Percentiles rank a stretch among this genome's conserved stretches.
Conservation (phyloP, 2,797 vertebrate genomes). For the Arnoldichthys spilopterus region DNA sequence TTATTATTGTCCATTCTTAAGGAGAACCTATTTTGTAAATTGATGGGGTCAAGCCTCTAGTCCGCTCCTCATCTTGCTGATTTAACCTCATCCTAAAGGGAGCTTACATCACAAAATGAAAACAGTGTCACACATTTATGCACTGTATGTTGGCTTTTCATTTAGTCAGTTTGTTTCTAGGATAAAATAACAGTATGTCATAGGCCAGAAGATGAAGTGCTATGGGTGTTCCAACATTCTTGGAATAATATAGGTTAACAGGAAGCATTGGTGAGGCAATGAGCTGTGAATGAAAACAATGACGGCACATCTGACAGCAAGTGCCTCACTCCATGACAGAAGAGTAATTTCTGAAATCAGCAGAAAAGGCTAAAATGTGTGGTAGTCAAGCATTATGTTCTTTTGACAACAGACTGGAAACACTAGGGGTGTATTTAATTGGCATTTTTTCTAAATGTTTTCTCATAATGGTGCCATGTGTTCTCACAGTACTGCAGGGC, state of each 20-base stretch:
- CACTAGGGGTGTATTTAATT: slow-evolving; percentile 44
- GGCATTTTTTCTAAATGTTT: slow-evolving; percentile 37
- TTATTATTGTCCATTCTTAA: not conserved
- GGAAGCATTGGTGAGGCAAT: not conserved
- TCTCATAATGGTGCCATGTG: slow-evolving; percentile 42
- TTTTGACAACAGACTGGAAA: slow-evolving; percentile 39
- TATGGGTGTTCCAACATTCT: not conserved
- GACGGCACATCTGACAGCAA: slow-evolving; percentile 12
- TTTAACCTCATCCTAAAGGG: slow-evolving; percentile 40
- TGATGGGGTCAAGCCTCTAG: slow-evolving; percentile 35
- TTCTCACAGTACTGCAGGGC: slow-evolving; percentile 21
- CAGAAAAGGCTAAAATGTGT: slow-evolving; percentile 29
- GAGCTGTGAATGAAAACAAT: slow-evolving; percentile 10
- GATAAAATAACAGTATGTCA: slow-evolving; percentile 1
- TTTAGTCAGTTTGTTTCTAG: slow-evolving; percentile 17
- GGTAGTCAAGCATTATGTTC: not conserved
- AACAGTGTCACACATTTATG: slow-evolving; percentile 17
- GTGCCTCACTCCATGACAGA: slow-evolving; percentile 17
- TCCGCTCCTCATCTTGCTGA: slow-evolving; percentile 28
- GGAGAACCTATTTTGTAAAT: slow-evolving; percentile 12
- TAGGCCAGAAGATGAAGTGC: slow-evolving; percentile 8
- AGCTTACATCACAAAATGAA: slow-evolving; percentile 17
- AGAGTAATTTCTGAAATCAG: slow-evolving; percentile 29
- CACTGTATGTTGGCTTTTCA: slow-evolving; percentile 4
- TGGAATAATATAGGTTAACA: not conserved